Base-by-base conservation (phyloP, 2,113 vertebrate genomes). In the Sphyrna mokarran region DNA sequence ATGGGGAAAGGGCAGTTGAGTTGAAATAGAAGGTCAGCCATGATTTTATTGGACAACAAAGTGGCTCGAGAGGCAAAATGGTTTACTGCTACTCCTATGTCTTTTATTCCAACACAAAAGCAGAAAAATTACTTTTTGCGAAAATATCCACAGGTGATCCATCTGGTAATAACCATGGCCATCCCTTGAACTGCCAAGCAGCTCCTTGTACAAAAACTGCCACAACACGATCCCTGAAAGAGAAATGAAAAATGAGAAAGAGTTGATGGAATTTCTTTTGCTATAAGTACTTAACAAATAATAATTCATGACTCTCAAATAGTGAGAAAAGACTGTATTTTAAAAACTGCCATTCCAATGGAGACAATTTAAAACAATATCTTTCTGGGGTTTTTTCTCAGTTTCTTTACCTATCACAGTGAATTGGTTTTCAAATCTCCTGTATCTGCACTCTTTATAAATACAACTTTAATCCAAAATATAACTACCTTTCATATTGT, bases 151-250 rank as follows among this genome's bases (percentile, higher is more conserved):
- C 99, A 61, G 99, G 99, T 72, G 99, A 99, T 97, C 99, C 99
- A 43, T 99, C 99, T 0, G 99, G 98, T 97, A 99, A 97, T 95
- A 99, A 97, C 99, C 99, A 99, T 0, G 99, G 99, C 99, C 99
- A 99, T 95, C 99, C 99, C 97, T 99, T 99, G 97, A 99, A 99
- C 97, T 99, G 99, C 99, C 99, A 99, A 90, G 99, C 99, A 33
- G 99, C 99, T 89, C 99, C 99, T 96, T 99, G 99, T 29, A 99
- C 99, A 29, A 99, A 99, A 86, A 99, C 99, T 0, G 99, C 99
- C 96, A 99, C 99, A 96, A 99, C 99, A 5, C 99, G 98, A 96
- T 99, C 99, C 99, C 99, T 99, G 96, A 0, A 93, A 69, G 72
- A 10, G 69, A 96, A 96, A 23, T 97, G 7, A 96, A 85, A 95